Base-by-base conservation (phyloP, 2,797 vertebrate genomes). In the Chromis chromis region DNA sequence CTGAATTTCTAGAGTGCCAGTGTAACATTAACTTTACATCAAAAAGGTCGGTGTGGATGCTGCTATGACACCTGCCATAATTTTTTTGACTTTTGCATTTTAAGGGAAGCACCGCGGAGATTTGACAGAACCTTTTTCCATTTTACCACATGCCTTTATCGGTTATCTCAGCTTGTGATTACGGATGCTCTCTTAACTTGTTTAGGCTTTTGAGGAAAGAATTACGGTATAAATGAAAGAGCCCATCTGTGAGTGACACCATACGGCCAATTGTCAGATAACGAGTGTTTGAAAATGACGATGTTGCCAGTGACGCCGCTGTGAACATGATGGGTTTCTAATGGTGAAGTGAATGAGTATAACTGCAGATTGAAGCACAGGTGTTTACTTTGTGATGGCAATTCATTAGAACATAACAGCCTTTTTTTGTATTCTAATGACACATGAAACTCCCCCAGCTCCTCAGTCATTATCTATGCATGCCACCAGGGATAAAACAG, bases 351-450 rank as follows among this genome's bases (percentile, higher is more conserved):
- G 70, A 77, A 81, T 69, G 57, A 78, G 63, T 60, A 36, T 70
- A 78, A 79, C 58, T 62, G 57, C 80, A 44, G 48, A 80, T 36
- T 82, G 76, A 84, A 69, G 75, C 44, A 24, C 70, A 86, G 46
- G 61, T 84, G 76, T 88, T 90, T 81, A 65, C 74, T 83, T 55
- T 71, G 39, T 68, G 78, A 82, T 82, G 65, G 56, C 74, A 70
- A 78, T 81, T 87, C 79, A 86, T 86, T 88, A 72, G 14, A 77
- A 76, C 25, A 42, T 57, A 87, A 87, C 73, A 74, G 82, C 49
- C n/a, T 68, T 69, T 85, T 79, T 72, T 70, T 69, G 33, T 66
- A 25, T 67, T 78, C 58, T 73, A 64, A 82, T 76, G 66, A 73
- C 54, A 77, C 48, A 44, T 63, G 44, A 76, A 72, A 74, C 49